These are phyloP conservation scores for Sceloporus undulatus DNA, from an alignment of 2,113 vertebrate genomes.

Conservation along the genomic window DNA sequence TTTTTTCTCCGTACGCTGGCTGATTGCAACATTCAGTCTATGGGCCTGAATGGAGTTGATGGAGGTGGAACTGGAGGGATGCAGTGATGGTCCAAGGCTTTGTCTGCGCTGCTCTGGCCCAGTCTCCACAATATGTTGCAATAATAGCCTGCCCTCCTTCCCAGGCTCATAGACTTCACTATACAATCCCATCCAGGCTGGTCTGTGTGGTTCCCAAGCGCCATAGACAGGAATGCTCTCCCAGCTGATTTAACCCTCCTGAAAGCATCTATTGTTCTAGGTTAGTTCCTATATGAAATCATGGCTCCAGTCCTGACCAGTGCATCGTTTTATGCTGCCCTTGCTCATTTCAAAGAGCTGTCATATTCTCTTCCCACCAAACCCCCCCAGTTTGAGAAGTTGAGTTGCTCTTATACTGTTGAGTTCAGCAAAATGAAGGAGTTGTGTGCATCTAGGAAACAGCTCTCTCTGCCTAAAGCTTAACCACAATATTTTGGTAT, in stretches of 20 bases:
- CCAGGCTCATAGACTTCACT: neutral
- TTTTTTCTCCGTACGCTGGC: too few species aligned
- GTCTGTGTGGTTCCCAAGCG: neutral
- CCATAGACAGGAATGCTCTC: neutral
- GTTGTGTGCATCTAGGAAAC: too few species aligned
- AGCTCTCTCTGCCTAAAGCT: too few species aligned
- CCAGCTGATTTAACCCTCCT: neutral
- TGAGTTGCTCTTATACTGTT: neutral
- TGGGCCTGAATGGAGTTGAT: neutral
- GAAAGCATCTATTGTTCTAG: constrained; percentile 21
- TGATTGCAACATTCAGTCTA: neutral
- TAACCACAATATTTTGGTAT: too few species aligned
- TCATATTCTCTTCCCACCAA: neutral
- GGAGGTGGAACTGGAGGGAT: too few species aligned
- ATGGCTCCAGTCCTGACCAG: neutral
- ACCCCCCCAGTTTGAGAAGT: neutral
- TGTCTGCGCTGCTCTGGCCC: neutral
- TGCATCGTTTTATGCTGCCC: neutral
- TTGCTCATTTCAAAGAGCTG: neutral
- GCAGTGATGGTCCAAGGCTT: neutral
- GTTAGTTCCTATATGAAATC: neutral
- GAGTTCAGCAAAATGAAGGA: neutral
- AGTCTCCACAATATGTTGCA: neutral
- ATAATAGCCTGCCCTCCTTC: too few species aligned
- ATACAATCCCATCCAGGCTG: too few species aligned